Conservation (phyloP, 2,797 vertebrate species). For the Peromyscus nudipes region DNA sequence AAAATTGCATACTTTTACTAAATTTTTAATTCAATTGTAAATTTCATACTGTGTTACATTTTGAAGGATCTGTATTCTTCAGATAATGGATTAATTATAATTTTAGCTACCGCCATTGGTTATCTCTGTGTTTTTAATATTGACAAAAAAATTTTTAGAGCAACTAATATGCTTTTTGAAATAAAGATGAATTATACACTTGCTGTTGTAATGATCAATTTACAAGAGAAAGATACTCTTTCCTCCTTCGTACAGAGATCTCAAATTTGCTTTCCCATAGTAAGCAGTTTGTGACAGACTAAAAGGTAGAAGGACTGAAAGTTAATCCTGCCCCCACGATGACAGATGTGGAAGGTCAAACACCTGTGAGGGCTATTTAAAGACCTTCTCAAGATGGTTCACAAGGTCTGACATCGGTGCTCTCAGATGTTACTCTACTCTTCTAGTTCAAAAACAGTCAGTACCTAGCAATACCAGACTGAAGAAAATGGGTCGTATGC, state of each 20-base stretch:
- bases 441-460: not conserved
- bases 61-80: constrained; percentile 26
- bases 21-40: constrained; percentile 33
- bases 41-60: constrained; percentile 12
- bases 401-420: not conserved
- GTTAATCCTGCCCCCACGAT: not conserved
- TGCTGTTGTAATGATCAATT: not conserved
- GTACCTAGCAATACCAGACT: not conserved
- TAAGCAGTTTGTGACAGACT: not conserved
- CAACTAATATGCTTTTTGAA: constrained; percentile 46
- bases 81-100: not conserved
- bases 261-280: not conserved
- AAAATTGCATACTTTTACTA: constrained; percentile 20
- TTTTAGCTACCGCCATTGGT: constrained; percentile 17
- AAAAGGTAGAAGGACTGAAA: not conserved
- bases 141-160: not conserved
- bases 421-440: not conserved
- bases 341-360: not conserved
- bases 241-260: not conserved
- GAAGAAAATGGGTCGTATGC: not conserved
- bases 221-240: not conserved
- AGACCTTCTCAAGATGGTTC: not conserved
- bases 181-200: constrained; percentile 17
- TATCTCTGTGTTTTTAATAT: constrained; percentile 65
- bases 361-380: not conserved